Percentiles rank a stretch among this genome's conserved stretches.
Evolutionary conservation across 1,140 invertebrate genomes (phyloP).

Genomic region (Brachionus rotundiformis): DNA sequence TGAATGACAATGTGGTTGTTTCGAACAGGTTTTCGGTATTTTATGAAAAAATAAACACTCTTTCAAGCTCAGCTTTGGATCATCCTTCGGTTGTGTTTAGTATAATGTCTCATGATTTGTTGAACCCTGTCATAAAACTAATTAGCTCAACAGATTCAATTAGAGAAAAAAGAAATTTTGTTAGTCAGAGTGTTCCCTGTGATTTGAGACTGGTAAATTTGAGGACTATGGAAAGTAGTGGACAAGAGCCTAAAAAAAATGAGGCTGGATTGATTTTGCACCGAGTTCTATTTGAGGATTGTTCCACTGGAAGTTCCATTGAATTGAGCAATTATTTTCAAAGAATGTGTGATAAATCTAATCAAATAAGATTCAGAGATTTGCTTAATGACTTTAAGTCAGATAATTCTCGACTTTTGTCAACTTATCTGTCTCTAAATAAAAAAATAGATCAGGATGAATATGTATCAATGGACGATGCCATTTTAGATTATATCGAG

Average conservation of each 20-base stretch:
- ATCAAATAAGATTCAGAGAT: not conserved
- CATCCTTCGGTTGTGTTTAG: not conserved
- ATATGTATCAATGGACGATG: not conserved
- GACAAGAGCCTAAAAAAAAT: not conserved
- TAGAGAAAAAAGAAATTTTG: not conserved
- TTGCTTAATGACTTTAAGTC: not conserved
- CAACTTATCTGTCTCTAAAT: not conserved
- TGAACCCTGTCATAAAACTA: constrained; percentile 12
- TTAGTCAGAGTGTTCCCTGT: constrained; percentile 6
- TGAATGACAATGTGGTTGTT: constrained; percentile 73
- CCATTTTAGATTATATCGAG: not conserved
- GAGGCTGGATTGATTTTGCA: constrained; percentile 40
- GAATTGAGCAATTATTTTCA: not conserved
- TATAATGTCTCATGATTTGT: constrained; percentile 27
- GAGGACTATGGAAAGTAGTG: not conserved
- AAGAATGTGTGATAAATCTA: not conserved
- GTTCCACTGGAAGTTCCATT: not conserved
- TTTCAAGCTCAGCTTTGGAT: not conserved
- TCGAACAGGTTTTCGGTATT: constrained; percentile 22
- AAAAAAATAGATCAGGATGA: not conserved
- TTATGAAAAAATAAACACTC: not conserved
- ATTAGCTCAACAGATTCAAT: not conserved
- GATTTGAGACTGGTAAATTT: constrained; percentile 49
- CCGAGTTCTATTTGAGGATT: constrained; percentile 34
- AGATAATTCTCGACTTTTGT: not conserved